Evolutionary conservation across 2,888 invertebrate species (phyloP).

Genomic region (Rhopalosiphum nymphaeae): DNA sequence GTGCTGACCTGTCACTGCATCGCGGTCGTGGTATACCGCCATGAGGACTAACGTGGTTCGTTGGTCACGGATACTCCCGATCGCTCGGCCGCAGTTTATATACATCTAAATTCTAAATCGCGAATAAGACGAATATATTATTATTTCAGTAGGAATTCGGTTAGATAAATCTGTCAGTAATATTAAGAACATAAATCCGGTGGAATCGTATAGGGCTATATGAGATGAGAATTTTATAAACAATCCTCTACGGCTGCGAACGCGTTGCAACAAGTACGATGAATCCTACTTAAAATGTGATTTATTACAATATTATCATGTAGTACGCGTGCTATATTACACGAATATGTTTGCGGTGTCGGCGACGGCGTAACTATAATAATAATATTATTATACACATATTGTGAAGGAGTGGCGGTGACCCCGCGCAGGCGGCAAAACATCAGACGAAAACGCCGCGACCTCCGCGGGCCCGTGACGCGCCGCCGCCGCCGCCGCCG

Average conservation of each 20-base stretch:
- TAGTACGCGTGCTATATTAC: not conserved
- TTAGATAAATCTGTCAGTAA: not conserved
- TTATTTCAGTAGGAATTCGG: not conserved
- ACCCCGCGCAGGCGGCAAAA: slow-evolving; percentile 11
- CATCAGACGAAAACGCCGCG: slow-evolving; percentile 31
- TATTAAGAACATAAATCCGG: not conserved
- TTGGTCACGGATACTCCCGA: not conserved
- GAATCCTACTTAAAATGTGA: not conserved
- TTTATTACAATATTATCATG: slow-evolving; percentile 13
- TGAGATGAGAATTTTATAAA: not conserved
- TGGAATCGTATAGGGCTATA: not conserved
- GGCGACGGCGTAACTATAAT: not conserved
- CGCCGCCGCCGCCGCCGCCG: slow-evolving; percentile 10
- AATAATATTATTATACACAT: not conserved
- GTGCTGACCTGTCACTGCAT: not conserved
- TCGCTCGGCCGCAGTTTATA: not conserved
- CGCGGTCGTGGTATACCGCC: not conserved
- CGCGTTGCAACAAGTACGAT: not conserved
- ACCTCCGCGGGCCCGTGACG: slow-evolving; percentile 34
- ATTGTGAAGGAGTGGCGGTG: not conserved
- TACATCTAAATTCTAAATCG: not conserved
- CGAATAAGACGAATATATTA: not conserved
- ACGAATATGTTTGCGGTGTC: not conserved
- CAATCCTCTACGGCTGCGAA: not conserved
- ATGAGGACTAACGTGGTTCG: not conserved